phyloP scores from a whole-genome alignment of 1,140 invertebrate genomes.

The Callitettix versicolor region DNA sequence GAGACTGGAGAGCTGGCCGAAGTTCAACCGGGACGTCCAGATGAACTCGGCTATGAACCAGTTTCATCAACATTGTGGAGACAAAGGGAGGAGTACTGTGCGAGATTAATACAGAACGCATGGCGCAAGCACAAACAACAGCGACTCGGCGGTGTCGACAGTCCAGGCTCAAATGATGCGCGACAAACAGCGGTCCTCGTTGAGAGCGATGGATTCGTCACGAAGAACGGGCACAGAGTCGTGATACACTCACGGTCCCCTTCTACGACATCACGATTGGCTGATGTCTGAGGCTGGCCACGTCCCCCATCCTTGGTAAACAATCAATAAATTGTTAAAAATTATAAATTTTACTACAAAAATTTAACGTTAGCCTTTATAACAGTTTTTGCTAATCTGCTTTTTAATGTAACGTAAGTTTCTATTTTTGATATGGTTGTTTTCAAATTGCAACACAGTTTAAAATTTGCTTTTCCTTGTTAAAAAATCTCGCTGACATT shows the following conservation, averaged over 20 bases:
- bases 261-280: slow-evolving; percentile 63
- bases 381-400: too few species aligned
- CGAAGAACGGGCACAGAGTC: slow-evolving; percentile 77
- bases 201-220: slow-evolving; percentile 67
- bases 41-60: slow-evolving; percentile 79
- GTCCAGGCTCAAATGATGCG: slow-evolving; percentile 33
- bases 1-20: slow-evolving; percentile 76
- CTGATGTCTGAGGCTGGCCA: slow-evolving; percentile 65
- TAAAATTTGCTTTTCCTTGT: too few species aligned
- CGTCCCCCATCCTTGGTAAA: slow-evolving; percentile 35
- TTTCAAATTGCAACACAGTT: too few species aligned
- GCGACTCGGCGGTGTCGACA: slow-evolving; percentile 35
- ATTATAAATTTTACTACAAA: too few species aligned
- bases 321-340: not conserved
- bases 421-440: too few species aligned
- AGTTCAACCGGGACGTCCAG: slow-evolving; percentile 55
- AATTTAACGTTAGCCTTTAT: too few species aligned
- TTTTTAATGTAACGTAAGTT: too few species aligned
- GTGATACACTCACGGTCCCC: slow-evolving; percentile 78
- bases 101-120: slow-evolving; percentile 85
- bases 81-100: slow-evolving; percentile 92
- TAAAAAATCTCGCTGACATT: too few species aligned
- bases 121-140: slow-evolving; percentile 79
- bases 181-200: slow-evolving; percentile 69
- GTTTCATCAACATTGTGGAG: slow-evolving; percentile 88